A percentile compares a stretch with the other conserved stretches of the same genome.
Conservation (phyloP, 1,140 invertebrate genomes). For the Polyergus mexicanus region DNA sequence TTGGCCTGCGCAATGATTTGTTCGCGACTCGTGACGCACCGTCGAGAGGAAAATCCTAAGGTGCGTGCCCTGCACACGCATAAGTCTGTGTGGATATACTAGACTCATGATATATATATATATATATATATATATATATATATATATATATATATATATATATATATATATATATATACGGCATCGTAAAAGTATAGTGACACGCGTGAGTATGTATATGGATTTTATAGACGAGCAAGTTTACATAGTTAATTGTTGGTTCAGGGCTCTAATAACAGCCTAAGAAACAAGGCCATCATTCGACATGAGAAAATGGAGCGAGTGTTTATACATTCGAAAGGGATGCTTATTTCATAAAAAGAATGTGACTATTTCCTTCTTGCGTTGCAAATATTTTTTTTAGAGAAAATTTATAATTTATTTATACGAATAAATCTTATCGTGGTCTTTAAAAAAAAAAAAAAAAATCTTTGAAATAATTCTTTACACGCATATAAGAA, state of each 20-base stretch:
- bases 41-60: conserved; percentile 48
- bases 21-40: conserved; percentile 67
- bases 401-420: neutral
- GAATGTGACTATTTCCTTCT: neutral
- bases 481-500: neutral
- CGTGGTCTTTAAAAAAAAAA: too few relatives aligned
- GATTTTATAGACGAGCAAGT: conserved; percentile 19
- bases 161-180: too few relatives aligned
- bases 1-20: conserved; percentile 67
- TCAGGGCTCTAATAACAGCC: neutral
- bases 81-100: conserved; percentile 16
- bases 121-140: too few relatives aligned
- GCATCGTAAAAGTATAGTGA: neutral
- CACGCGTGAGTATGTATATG: neutral
- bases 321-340: neutral
- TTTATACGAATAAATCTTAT: neutral
- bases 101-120: too few relatives aligned
- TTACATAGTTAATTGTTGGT: conserved; percentile 15
- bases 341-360: neutral
- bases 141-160: too few relatives aligned
- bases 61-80: neutral
- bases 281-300: neutral
- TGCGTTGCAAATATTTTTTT: neutral
- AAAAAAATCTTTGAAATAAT: neutral
- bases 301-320: too few relatives aligned